Base-by-base conservation (phyloP, 2,113 vertebrate species). In the Poeciliopsis prolifica region DNA sequence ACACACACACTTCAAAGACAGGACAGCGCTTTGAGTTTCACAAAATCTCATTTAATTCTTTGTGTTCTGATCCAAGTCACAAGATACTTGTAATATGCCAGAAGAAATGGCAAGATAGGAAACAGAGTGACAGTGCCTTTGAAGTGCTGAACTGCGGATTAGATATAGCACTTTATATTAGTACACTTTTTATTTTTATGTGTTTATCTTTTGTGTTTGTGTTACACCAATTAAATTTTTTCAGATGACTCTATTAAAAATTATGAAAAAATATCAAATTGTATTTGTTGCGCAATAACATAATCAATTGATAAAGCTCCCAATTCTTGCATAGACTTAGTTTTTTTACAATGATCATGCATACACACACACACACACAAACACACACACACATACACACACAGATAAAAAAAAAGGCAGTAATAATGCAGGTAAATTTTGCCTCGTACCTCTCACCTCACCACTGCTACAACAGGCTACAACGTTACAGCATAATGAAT, bases 401-500 rank as follows among this genome's bases (percentile, higher is more conserved):
- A 51, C 5, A 5, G 4, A 74, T 44, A 65, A 24, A 78, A 77
- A 83, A 81, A 40, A 10, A 54, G 22, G 19, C 19, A 54, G 17
- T 24, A 54, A 58, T 24, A 58, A 64, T 19, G 12, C 22, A 68
- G 61, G 58, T 61, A 68, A 77, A 74, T 4, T 42, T 79, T 60
- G 37, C 54, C 65, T 61, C 31, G 33, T 15, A 44, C 67, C 68
- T 72, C 30, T 82, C 54, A 83, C 72, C 78, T 78, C 72, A 68
- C 71, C 77, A 60, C 51, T 68, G 54, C 65, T 42, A n/a, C 78
- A 54, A 74, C 78, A 62, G 68, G 78, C 79, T 66, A 58, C 68
- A 78, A 86, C 76, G 79, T 78, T 81, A 75, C 72, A 63, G 17
- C 17, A 48, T 17, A 48, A 48, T 48, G 44, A 89, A 86, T 91